Evolutionary conservation across 2,888 invertebrate species (phyloP).

Genomic region (Morpho deidamia): DNA sequence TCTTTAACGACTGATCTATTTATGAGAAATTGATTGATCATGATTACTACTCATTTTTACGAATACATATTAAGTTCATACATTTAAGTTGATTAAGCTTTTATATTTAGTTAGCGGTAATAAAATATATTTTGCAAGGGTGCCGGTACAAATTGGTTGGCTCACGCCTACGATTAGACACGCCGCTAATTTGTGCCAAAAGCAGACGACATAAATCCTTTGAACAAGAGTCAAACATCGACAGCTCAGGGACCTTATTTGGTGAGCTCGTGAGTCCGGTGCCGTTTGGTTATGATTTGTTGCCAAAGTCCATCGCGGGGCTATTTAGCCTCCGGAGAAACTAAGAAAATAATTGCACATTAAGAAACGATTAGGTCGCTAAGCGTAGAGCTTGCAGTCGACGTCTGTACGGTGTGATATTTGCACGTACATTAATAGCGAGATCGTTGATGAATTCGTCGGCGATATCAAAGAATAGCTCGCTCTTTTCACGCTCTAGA

Average conservation of each 20-base stretch:
- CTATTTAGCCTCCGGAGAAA: conserved; percentile 23
- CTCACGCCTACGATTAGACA: conserved; percentile 61
- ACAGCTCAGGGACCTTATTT: conserved; percentile 57
- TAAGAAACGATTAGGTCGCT: conserved; percentile 24
- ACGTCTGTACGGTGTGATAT: conserved; percentile 13
- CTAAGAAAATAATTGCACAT: conserved; percentile 25
- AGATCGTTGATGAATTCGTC: conserved; percentile 22
- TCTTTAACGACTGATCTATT: too few relatives aligned
- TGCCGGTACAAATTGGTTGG: conserved; percentile 50
- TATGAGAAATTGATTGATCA: too few relatives aligned
- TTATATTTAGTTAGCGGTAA: too few relatives aligned
- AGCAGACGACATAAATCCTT: conserved; percentile 66
- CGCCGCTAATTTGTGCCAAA: conserved; percentile 70
- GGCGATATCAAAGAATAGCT: conserved; percentile 18
- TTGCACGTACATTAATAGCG: conserved; percentile 22
- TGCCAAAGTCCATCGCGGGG: conserved; percentile 28
- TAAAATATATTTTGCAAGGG: conserved; percentile 8
- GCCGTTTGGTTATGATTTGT: conserved; percentile 69
- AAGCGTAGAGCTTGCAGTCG: conserved; percentile 9
- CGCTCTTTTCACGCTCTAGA: conserved; percentile 6
- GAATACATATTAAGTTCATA: too few relatives aligned
- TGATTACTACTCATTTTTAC: too few relatives aligned
- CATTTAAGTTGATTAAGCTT: too few relatives aligned
- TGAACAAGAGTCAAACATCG: conserved; percentile 54
- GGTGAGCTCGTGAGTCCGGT: conserved; percentile 61